Conservation (phyloP, 2,113 vertebrate species). For the Sylvilagus bachmani region DNA sequence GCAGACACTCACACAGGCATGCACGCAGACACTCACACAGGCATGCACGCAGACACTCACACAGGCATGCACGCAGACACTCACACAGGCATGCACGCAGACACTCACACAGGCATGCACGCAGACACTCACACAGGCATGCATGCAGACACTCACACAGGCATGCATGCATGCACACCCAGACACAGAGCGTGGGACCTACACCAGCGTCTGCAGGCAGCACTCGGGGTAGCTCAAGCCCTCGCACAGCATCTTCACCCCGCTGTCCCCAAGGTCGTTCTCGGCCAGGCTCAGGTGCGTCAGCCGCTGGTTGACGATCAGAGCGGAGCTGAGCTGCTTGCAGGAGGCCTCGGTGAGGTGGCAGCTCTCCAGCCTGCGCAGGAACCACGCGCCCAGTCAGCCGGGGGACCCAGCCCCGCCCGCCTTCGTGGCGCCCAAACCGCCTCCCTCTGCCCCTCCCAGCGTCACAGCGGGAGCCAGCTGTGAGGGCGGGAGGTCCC, state of each 20-base stretch:
- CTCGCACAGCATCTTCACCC: conserved; percentile 12
- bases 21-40: too few species aligned
- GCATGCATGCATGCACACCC: too few species aligned
- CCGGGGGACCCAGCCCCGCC: too few species aligned
- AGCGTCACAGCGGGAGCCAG: neutral
- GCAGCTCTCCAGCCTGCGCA: conserved; percentile 50
- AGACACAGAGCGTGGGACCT: neutral
- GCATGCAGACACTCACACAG: too few species aligned
- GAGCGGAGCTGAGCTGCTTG: neutral
- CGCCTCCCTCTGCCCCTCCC: too few species aligned
- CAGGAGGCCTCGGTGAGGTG: neutral
- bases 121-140: too few species aligned
- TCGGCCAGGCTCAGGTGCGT: conserved; percentile 34
- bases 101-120: rapidly evolving
- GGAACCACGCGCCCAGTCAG: neutral
- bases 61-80: too few species aligned
- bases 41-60: too few species aligned
- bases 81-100: too few species aligned
- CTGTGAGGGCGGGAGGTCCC: too few species aligned
- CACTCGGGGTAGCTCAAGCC: neutral
- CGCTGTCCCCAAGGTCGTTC: neutral
- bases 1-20: too few species aligned
- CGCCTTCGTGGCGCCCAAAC: neutral
- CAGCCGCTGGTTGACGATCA: conserved; percentile 23
- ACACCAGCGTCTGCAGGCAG: conserved; percentile 39